Base-by-base conservation (phyloP, 2,797 vertebrate genomes). In the Malurus leucopterus region DNA sequence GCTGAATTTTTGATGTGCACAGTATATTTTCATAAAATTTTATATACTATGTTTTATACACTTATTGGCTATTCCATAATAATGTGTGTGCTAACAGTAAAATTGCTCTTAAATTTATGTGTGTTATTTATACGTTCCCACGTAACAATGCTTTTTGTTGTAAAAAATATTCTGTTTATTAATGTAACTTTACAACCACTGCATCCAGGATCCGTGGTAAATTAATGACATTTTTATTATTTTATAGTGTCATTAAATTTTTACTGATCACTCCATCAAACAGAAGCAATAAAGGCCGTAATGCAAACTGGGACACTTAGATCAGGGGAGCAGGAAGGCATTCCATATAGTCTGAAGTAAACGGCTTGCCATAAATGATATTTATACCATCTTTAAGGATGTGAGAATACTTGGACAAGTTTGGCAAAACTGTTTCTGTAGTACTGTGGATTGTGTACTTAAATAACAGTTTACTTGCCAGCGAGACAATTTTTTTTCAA, bases 171-270 rank as follows among this genome's bases (percentile, higher is more conserved):
- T 98, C 98, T 98, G 98, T 97, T 98, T 98, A 99, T 98, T 98
- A 99, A 99, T 98, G 98, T 97, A 97, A 97, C 98, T 99, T 99
- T 98, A 98, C 98, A 98, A 97, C 98, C 97, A 95, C 97, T 97
- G 98, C 98, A 98, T 98, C 98, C 98, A 98, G 98, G 98, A 98
- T 97, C 98, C 97, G 98, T 98, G 98, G 99, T 98, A 99, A 99
- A 99, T 99, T 99, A 99, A 99, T 98, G 98, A 98, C 98, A 98
- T 98, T 99, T 99, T 99, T 99, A 99, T 99, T 99, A 98, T 99
- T 99, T 99, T 99, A 99, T 99, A 98, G 98, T 98, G 97, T 99
- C 99, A 98, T 99, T 98, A 99, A 99, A 99, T 99, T 99, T 99
- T 99, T 99, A 99, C 98, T 99, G 98, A 99, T 99, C 98, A 99